Percentiles rank a stretch among this genome's conserved stretches.
Evolutionary conservation across 2,888 invertebrate species (phyloP).

Genomic region (Saturnia pavonia): DNA sequence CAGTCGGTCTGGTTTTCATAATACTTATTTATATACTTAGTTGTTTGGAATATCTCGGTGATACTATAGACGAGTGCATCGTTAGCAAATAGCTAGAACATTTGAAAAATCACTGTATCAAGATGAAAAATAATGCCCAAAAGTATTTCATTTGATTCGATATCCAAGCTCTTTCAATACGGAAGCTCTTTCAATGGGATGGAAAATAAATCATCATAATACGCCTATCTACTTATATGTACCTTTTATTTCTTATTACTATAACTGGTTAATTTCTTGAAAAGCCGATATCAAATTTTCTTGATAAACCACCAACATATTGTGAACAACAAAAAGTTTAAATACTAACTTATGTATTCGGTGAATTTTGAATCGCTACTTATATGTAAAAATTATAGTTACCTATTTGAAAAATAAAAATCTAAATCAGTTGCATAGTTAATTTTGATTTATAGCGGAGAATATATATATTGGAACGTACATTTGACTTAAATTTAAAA

Average conservation of each 20-base stretch:
- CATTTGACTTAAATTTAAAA: no score
- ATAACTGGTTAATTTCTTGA: neutral
- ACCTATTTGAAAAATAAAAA: no score
- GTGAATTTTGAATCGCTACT: no score
- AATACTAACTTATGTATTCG: neutral
- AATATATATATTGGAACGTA: no score
- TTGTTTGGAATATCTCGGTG: slow-evolving; percentile 5
- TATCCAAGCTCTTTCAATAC: neutral
- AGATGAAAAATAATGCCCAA: no score
- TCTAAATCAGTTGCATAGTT: no score
- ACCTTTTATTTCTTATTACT: neutral
- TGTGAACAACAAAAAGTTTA: neutral
- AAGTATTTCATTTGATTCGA: no score
- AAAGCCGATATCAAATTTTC: neutral
- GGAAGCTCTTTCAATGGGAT: neutral
- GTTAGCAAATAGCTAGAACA: neutral
- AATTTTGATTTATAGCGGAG: no score
- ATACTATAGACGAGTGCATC: neutral
- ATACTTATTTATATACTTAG: slow-evolving; percentile 5
- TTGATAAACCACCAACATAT: neutral
- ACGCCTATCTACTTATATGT: no score
- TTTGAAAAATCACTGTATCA: no score
- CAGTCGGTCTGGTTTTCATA: slow-evolving; percentile 31
- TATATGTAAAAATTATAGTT: no score
- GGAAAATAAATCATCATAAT: no score